Base-by-base conservation (phyloP, 2,113 vertebrate species). In the Cynocephalus volans region DNA sequence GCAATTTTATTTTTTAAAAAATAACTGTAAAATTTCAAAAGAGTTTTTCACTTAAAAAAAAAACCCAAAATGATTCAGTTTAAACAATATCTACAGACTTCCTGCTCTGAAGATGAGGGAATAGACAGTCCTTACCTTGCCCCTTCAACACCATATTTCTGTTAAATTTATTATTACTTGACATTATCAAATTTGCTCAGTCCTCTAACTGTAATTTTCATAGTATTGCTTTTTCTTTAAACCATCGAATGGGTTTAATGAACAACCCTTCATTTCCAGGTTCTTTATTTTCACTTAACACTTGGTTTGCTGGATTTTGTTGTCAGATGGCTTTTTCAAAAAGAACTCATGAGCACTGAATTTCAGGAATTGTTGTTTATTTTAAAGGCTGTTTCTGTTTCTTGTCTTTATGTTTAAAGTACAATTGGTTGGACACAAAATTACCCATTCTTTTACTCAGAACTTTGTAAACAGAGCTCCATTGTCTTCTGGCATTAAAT, bases 331-430 rank as follows among this genome's bases (percentile, higher is more conserved):
- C 36, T 79, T 76, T 85, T 64, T 89, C 60, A 24, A 72, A 79
- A 62, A 76, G 15, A 77, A 48, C 24, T 79, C 17, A 2, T 50
- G 23, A 79, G 45, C 33, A 52, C 45, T 36, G 36, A 52, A 54
- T 65, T 79, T 90, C 48, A 41, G 65, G 45, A 65, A 79, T 62
- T 31, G 23, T 21, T 67, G 21, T 10, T 79, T 79, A 79, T 64
- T 77, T 77, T 24, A 77, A 65, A 65, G 48, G 79, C 33, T 28
- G 60, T 90, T 89, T 89, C 33, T 28, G 60, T 90, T 89, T 89
- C 58, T 75, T 76, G 31, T 58, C 56, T 88, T 76, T 64, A 73
- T 15, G 31, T 23, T 65, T 79, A 26, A 90, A 31, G 48, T 12
- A 41, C 73, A 41, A 52, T 67, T 24, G 60, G 6, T 28, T 77